Conservation (phyloP, 2,797 vertebrate genomes). For the Sarcophilus harrisii region DNA sequence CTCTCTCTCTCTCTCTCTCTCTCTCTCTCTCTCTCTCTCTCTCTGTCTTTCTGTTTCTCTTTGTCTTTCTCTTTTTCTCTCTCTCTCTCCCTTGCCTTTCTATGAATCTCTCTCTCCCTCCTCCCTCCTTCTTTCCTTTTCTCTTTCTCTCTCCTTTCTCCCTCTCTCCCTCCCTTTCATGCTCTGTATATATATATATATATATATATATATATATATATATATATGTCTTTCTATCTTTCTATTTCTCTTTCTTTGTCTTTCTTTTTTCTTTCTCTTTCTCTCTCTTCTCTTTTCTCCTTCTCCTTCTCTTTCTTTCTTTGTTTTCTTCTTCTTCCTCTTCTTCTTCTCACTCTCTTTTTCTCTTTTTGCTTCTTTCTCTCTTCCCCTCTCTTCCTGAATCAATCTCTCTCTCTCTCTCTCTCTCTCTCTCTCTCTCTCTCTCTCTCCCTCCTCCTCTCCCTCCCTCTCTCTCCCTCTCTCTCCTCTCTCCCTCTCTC, state of each 20-base stretch:
- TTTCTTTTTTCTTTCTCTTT: not conserved
- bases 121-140: not conserved
- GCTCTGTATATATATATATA: no score
- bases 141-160: not conserved
- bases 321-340: not conserved
- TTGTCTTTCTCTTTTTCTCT: not conserved
- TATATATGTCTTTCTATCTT: not conserved
- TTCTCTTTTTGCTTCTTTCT: not conserved
- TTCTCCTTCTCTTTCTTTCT: not conserved
- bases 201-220: no score
- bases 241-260: conserved; percentile 16
- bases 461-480: not conserved
- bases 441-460: not conserved
- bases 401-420: not conserved
- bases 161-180: not conserved
- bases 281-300: no score
- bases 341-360: not conserved
- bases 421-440: not conserved
- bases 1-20: not conserved
- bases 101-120: not conserved
- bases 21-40: not conserved
- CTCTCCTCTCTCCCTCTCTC: not conserved
- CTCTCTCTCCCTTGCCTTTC: not conserved
- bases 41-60: conserved; percentile 7
- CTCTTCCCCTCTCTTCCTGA: not conserved